Evolutionary conservation across 2,888 invertebrate genomes (phyloP), one percentile per base, ranked within the genome.

Genomic region (Hanleya hanleyi): DNA sequence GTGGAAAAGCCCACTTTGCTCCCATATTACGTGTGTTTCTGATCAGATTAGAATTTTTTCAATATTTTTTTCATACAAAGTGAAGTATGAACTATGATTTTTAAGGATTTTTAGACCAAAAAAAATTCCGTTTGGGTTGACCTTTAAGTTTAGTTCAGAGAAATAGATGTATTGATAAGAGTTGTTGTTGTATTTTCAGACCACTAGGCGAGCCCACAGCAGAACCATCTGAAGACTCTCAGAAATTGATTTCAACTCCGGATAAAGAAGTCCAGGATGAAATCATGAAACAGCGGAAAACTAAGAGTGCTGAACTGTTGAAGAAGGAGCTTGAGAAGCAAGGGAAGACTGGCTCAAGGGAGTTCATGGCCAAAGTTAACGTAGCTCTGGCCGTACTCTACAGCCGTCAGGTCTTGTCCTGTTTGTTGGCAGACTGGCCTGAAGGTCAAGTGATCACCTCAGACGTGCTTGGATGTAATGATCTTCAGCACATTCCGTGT

Each of bases 381-480:
- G 80, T 83, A 81, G 88, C 88, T 18, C 85, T 90, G 82, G 80
- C 85, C 9, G 83, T 90, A 0, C 80, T 89, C 73, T 88, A 89
- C 75, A 85, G 88, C 0, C 77, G 90, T 6, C 87, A 89, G 68
- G 82, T 89, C 5, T 79, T 90, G 61, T 83, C 84, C n/a, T 83
- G 84, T 32, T 81, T 90, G 57, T 83, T 90, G 50, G 86, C 88
- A 65, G 85, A 86, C 74, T 89, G 89, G 89, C 88, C 89, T 18
- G 78, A 81, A 4, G 87, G 86, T 26, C 85, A 83, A 49, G 77
- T 78, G 72, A 88, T 89, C 75, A 88, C 81, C 33, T 83, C 88
- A 6, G 79, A 84, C 26, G 79, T 89, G 50, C 81, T 90, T 5
- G 89, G 88, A 26, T 89, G 89, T 74, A 84, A 83, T 69, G 85